Conservation (phyloP, 2,888 invertebrate genomes). For the Tethea ocularis region DNA sequence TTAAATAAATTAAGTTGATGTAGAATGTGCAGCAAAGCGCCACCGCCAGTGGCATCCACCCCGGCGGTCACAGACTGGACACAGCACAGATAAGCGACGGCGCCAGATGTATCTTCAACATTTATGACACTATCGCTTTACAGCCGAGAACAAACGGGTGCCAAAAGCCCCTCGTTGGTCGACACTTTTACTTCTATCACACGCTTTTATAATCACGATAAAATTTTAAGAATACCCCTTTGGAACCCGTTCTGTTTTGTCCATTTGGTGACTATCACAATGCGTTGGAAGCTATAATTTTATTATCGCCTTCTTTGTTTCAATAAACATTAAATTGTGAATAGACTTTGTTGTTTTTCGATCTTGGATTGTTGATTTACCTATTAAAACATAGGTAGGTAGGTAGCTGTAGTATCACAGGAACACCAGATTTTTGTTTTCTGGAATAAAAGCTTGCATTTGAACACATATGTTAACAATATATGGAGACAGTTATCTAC, state of each 20-base stretch:
- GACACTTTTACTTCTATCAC: constrained; percentile 74
- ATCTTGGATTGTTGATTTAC: not conserved
- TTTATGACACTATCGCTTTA: constrained; percentile 45
- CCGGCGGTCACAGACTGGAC: constrained; percentile 16
- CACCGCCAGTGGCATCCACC: constrained; percentile 25
- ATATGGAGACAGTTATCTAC: no score
- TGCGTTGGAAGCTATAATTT: constrained; percentile 48
- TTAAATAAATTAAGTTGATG: constrained; percentile 31
- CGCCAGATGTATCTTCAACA: constrained; percentile 62
- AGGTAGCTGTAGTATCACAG: no score
- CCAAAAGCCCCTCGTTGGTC: constrained; percentile 76
- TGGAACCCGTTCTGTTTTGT: constrained; percentile 18
- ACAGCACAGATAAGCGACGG: constrained; percentile 48
- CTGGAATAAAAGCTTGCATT: no score
- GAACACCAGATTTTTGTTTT: no score
- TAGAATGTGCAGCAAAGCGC: not conserved
- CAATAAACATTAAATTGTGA: constrained; percentile 13
- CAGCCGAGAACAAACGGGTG: constrained; percentile 64
- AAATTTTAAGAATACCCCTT: constrained; percentile 36
- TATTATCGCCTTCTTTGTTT: constrained; percentile 73
- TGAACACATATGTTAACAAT: no score
- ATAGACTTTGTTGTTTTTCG: not conserved
- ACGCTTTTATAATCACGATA: constrained; percentile 71
- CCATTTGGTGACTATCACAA: constrained; percentile 17
- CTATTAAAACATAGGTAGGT: no score